phyloP scores from a whole-genome alignment of 2,113 vertebrate species.

The Pipa parva region DNA sequence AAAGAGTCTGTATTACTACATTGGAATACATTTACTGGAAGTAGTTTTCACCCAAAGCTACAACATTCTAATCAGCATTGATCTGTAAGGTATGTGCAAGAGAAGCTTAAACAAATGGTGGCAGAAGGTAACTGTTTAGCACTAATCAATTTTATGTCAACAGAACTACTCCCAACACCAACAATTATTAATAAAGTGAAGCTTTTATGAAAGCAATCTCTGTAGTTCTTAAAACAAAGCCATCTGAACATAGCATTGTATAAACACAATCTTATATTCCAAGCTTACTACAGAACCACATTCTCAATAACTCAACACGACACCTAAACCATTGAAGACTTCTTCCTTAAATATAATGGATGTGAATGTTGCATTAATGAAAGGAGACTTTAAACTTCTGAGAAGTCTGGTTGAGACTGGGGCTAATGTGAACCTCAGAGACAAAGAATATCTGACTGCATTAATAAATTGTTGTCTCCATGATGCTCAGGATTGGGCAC shows the following conservation, averaged over 20 bases:
- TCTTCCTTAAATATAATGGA: background rate
- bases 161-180: slow-evolving; percentile 15
- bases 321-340: too few species aligned
- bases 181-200: background rate
- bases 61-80: slow-evolving; percentile 18
- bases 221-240: background rate
- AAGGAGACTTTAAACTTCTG: slow-evolving; percentile 36
- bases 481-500: slow-evolving; percentile 27
- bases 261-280: too few species aligned
- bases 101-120: background rate
- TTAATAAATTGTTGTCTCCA: slow-evolving; percentile 41
- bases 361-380: slow-evolving; percentile 11
- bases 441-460: slow-evolving; percentile 16
- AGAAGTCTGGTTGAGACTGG: slow-evolving; percentile 17
- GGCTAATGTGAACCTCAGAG: slow-evolving; percentile 22
- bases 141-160: slow-evolving; percentile 18
- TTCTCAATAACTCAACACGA: too few species aligned
- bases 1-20: too few species aligned
- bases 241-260: too few species aligned
- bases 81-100: slow-evolving; percentile 2
- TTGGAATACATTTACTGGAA: too few species aligned
- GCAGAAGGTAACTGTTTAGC: slow-evolving; percentile 7
- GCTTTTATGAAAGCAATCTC: background rate
- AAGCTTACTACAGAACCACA: too few species aligned
- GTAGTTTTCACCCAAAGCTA: too few species aligned